Evolutionary conservation across 1,140 invertebrate species (phyloP).

Genomic region (Rhopalosiphum padi): DNA sequence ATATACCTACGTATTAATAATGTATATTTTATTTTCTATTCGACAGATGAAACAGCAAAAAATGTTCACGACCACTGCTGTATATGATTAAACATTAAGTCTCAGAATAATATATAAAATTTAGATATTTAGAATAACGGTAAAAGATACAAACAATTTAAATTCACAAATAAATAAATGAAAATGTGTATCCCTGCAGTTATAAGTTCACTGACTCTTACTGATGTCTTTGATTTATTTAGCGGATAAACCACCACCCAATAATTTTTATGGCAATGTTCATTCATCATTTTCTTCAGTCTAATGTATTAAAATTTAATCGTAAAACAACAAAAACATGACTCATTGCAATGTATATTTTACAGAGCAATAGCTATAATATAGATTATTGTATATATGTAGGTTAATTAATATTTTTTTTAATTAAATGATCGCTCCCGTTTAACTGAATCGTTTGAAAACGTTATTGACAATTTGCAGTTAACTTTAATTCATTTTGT

Average conservation of each 20-base stretch:
- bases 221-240: background rate
- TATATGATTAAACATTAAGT: background rate
- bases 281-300: background rate
- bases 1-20: background rate
- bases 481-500: background rate
- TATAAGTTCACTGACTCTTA: background rate
- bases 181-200: background rate
- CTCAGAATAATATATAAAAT: background rate
- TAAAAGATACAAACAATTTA: background rate
- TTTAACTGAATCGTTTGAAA: background rate
- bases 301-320: background rate
- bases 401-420: background rate
- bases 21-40: background rate
- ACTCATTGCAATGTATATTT: background rate
- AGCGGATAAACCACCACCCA: background rate
- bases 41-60: constrained; percentile 3
- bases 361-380: too few relatives aligned
- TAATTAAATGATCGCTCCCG: too few relatives aligned
- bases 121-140: background rate
- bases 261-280: too few relatives aligned
- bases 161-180: background rate
- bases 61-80: background rate
- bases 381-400: too few relatives aligned
- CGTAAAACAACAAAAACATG: background rate
- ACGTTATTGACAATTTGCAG: background rate